A percentile compares a stretch with the other conserved stretches of the same genome.
Evolutionary conservation across 2,797 vertebrate genomes (phyloP).

Genomic region (Poeciliopsis presidionis): DNA sequence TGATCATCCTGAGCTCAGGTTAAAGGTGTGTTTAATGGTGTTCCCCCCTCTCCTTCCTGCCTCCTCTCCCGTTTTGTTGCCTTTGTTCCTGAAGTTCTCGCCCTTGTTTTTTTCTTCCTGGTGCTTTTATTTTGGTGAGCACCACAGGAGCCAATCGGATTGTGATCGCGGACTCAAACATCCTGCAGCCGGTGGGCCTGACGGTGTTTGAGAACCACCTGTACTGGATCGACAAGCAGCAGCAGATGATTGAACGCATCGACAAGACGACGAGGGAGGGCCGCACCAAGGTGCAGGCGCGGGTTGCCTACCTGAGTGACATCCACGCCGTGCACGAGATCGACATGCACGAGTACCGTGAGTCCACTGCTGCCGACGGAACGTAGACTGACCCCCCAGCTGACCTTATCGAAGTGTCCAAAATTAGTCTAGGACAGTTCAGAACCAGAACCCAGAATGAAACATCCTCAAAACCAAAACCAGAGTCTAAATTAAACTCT

Average conservation of each 20-base stretch:
- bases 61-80: conserved; percentile 49
- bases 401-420: background rate
- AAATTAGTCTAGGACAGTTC: background rate
- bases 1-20: too few species aligned
- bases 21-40: conserved; percentile 1
- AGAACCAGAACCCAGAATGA: background rate
- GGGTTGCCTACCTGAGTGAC: conserved; percentile 93
- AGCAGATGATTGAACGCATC: conserved; percentile 98
- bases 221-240: conserved; percentile 98
- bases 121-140: background rate
- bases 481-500: too few species aligned
- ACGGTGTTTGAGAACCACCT: conserved; percentile 94
- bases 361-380: conserved; percentile 55
- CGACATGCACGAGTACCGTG: conserved; percentile 90
- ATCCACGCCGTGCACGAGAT: conserved; percentile 95
- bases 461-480: too few species aligned
- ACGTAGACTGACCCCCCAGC: background rate
- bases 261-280: conserved; percentile 92
- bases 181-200: conserved; percentile 94
- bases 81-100: conserved; percentile 53
- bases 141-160: conserved; percentile 90
- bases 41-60: conserved; percentile 26
- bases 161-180: conserved; percentile 95
- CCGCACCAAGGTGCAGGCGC: conserved; percentile 96
- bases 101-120: conserved; percentile 51